Conservation (phyloP, 1,140 invertebrate species). For the Platorchestia sp. region DNA sequence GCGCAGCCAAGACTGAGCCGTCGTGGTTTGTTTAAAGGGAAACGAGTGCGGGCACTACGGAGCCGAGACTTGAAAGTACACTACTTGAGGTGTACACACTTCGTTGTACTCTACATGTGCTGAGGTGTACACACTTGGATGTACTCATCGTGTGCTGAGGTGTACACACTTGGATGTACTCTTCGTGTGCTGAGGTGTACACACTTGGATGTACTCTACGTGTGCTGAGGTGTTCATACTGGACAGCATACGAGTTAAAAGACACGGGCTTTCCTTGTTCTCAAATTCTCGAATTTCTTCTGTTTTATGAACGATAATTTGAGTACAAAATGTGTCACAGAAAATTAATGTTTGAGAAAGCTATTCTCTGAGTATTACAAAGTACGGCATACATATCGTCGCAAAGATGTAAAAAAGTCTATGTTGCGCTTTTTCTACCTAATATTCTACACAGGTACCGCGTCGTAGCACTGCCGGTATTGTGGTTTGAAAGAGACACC, state of each 20-base stretch:
- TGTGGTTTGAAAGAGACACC: background rate
- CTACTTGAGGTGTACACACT: too few species aligned
- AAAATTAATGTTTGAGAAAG: background rate
- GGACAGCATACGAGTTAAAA: background rate
- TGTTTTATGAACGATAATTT: background rate
- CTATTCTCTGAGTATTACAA: background rate
- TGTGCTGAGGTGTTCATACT: background rate
- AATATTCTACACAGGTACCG: background rate
- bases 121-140: too few species aligned
- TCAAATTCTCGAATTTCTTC: background rate
- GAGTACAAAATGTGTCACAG: background rate
- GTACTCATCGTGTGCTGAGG: too few species aligned
- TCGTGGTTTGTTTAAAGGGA: background rate
- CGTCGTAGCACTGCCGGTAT: background rate
- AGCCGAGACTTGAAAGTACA: background rate
- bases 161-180: too few species aligned
- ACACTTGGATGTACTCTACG: too few species aligned
- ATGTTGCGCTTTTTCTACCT: background rate
- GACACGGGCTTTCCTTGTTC: background rate
- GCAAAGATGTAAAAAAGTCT: background rate
- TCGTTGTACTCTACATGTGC: too few species aligned
- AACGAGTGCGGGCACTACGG: background rate
- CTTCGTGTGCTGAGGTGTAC: too few species aligned
- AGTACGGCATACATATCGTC: background rate
- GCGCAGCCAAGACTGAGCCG: background rate